Conservation (phyloP, 2,797 vertebrate genomes). For the Zenarchopterus dispar region DNA sequence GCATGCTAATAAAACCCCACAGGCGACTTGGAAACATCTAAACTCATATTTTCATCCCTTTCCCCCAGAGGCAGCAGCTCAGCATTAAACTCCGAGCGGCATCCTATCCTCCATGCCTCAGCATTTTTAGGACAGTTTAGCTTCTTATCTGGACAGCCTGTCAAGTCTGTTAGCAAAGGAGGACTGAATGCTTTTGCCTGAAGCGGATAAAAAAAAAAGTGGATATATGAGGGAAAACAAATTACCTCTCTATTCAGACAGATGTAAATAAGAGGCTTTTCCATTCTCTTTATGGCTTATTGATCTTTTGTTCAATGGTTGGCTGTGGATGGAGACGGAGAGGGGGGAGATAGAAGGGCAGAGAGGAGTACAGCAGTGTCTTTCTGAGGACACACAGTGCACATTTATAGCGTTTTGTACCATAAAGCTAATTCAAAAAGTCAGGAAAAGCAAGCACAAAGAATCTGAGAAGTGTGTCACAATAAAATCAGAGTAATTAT, state of each 20-base stretch:
- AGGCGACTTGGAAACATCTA: constrained; percentile 21
- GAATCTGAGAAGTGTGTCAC: not conserved
- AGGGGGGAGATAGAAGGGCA: constrained; percentile 9
- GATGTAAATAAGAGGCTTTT: constrained; percentile 77
- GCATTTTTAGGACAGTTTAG: constrained; percentile 52
- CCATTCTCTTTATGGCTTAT: constrained; percentile 71
- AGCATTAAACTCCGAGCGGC: constrained; percentile 31
- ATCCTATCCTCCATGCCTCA: constrained; percentile 17
- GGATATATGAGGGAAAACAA: constrained; percentile 49
- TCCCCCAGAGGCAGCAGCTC: constrained; percentile 21
- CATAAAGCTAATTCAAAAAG: not conserved
- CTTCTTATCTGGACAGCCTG: constrained; percentile 57
- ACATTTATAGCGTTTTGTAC: constrained; percentile 2
- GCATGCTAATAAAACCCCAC: constrained; percentile 14
- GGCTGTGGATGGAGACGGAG: constrained; percentile 42
- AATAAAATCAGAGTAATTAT: constrained; percentile 16
- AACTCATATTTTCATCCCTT: constrained; percentile 38
- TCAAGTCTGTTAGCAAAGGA: constrained; percentile 56
- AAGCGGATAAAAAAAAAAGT: constrained; percentile 38
- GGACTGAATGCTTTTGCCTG: constrained; percentile 42
- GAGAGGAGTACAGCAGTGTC: constrained; percentile 34
- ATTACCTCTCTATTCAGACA: constrained; percentile 50
- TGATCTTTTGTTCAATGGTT: constrained; percentile 69
- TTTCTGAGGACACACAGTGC: constrained; percentile 29
- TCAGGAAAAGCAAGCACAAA: not conserved